Conservation (phyloP, 1,140 invertebrate genomes). For the Anagrus nilaparvatae region DNA sequence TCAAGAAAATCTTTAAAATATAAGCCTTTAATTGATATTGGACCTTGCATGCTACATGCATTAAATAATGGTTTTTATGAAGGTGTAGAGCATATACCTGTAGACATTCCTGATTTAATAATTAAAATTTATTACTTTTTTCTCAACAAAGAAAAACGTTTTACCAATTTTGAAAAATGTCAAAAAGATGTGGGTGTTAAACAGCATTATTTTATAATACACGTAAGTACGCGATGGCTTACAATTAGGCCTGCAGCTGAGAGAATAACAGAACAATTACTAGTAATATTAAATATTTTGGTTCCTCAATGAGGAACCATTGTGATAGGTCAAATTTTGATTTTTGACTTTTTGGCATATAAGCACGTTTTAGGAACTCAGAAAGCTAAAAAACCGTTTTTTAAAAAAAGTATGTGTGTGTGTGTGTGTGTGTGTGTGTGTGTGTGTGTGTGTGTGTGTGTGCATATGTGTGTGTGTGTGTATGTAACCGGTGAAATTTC, state of each 20-base stretch:
- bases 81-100: slow-evolving; percentile 8
- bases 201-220: slow-evolving; percentile 7
- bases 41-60: slow-evolving; percentile 11
- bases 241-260: slow-evolving; percentile 7
- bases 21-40: slow-evolving; percentile 4
- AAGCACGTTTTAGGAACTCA: slow-evolving; percentile 1
- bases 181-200: slow-evolving; percentile 6
- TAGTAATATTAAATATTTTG: slow-evolving; percentile 14
- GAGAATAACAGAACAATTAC: slow-evolving; percentile 6
- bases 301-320: background rate
- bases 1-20: too few relatives aligned
- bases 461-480: background rate
- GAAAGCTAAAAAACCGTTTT: slow-evolving; percentile 5
- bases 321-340: too few relatives aligned
- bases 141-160: background rate
- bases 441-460: background rate
- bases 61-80: slow-evolving; percentile 10
- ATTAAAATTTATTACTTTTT: slow-evolving; percentile 5
- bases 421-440: slow-evolving; percentile 5
- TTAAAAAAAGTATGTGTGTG: too few relatives aligned
- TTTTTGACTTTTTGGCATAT: slow-evolving; percentile 6
- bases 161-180: slow-evolving; percentile 7
- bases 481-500: too few relatives aligned
- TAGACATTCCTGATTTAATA: slow-evolving; percentile 4
- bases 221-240: slow-evolving; percentile 11